These are phyloP conservation scores for Desmodus rotundus DNA, from an alignment of 2,113 vertebrate species.

Conservation along the genomic window DNA sequence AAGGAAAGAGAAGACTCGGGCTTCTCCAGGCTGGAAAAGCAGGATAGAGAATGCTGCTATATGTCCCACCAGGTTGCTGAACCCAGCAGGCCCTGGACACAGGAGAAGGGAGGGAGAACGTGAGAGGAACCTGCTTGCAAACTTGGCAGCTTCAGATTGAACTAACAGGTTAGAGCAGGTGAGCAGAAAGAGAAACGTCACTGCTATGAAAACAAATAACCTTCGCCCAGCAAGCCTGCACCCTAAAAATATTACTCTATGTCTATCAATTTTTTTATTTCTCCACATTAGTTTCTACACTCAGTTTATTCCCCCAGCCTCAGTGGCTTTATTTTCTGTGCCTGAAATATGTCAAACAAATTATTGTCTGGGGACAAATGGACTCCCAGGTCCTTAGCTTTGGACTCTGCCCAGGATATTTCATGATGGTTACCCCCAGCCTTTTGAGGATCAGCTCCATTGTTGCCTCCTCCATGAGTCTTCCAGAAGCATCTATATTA, in stretches of 20 bases:
- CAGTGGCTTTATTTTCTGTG: not conserved
- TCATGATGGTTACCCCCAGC: not conserved
- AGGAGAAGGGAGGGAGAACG: rapidly evolving
- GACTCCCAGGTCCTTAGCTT: not conserved
- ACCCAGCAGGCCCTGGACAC: not conserved
- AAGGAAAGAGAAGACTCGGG: not conserved
- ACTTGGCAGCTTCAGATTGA: rapidly evolving
- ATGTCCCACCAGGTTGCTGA: rapidly evolving
- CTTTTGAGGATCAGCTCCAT: not conserved
- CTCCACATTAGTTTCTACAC: not conserved
- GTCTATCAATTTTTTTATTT: too few species aligned
- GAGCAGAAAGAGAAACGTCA: not conserved
- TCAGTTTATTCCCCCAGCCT: not conserved
- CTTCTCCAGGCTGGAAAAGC: not conserved
- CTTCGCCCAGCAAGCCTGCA: not conserved
- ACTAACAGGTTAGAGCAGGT: rapidly evolving
- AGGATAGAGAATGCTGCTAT: rapidly evolving
- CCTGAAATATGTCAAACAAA: not conserved
- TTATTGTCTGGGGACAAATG: not conserved
- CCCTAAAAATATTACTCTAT: not conserved
- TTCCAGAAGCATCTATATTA: not conserved
- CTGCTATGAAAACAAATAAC: not conserved
- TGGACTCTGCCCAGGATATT: not conserved
- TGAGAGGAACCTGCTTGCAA: not conserved
- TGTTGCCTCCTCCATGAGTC: not conserved